Evolutionary conservation across 2,797 vertebrate genomes (phyloP).

Genomic region (Tamandua tetradactyla): DNA sequence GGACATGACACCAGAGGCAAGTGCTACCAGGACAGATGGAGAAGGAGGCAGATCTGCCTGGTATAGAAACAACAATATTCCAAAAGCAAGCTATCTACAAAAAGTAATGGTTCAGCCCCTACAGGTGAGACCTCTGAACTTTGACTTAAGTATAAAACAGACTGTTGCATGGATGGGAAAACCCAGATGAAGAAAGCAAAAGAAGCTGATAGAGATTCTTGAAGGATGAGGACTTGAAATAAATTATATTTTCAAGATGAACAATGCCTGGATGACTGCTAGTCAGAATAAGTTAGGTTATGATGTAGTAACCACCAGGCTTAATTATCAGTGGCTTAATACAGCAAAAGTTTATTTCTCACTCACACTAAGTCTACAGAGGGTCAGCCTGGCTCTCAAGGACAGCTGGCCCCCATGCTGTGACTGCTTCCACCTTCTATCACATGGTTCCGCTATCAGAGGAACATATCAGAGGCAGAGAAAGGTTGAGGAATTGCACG

Average conservation of each 20-base stretch:
- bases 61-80: accelerated
- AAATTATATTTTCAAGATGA: background rate
- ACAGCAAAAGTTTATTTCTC: background rate
- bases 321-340: background rate
- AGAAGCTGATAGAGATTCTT: background rate
- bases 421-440: background rate
- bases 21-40: background rate
- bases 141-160: background rate
- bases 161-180: background rate
- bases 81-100: background rate
- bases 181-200: background rate
- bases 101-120: background rate
- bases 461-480: background rate
- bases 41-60: no score
- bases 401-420: background rate
- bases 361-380: background rate
- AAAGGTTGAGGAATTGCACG: accelerated
- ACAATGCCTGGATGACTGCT: background rate
- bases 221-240: background rate
- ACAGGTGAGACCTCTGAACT: background rate
- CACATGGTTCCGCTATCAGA: background rate
- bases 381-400: background rate
- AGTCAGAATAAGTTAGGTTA: accelerated
- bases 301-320: background rate
- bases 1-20: background rate